These are phyloP conservation scores for Myocastor coypus DNA, from an alignment of 2,113 vertebrate genomes.

Conservation along the genomic window DNA sequence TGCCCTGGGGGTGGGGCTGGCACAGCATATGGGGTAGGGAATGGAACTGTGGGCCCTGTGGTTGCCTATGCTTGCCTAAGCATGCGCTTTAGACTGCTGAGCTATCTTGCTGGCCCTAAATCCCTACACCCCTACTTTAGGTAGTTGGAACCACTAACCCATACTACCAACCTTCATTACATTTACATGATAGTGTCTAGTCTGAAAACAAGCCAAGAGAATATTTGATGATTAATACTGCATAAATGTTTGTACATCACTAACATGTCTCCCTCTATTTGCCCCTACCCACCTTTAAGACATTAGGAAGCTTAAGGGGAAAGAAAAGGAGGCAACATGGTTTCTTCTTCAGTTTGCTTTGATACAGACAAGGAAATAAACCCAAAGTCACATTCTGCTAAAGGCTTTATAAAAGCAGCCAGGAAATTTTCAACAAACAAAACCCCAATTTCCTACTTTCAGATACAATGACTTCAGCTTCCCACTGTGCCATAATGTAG, in stretches of 20 bases:
- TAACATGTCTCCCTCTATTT: neutral
- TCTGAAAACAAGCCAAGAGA: conserved; percentile 22
- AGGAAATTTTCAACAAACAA: neutral
- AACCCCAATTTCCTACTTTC: neutral
- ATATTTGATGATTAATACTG: neutral
- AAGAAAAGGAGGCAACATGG: neutral
- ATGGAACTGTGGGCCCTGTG: too few species aligned
- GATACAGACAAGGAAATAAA: neutral
- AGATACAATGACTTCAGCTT: neutral
- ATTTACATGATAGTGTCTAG: neutral
- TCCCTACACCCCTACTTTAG: neutral
- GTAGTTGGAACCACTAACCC: neutral
- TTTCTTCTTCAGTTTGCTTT: neutral
- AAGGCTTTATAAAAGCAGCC: neutral
- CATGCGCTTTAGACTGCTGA: too few species aligned
- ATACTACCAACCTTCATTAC: neutral
- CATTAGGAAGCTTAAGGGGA: neutral
- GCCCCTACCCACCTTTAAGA: neutral
- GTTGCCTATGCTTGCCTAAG: too few species aligned
- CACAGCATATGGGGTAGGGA: too few species aligned
- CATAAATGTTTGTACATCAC: neutral
- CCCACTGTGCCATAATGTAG: neutral
- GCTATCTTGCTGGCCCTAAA: neutral
- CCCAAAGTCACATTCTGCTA: neutral
- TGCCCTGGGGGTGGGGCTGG: too few species aligned